Conservation (phyloP, 2,888 invertebrate genomes). For the Limnephilus rhombicus region DNA sequence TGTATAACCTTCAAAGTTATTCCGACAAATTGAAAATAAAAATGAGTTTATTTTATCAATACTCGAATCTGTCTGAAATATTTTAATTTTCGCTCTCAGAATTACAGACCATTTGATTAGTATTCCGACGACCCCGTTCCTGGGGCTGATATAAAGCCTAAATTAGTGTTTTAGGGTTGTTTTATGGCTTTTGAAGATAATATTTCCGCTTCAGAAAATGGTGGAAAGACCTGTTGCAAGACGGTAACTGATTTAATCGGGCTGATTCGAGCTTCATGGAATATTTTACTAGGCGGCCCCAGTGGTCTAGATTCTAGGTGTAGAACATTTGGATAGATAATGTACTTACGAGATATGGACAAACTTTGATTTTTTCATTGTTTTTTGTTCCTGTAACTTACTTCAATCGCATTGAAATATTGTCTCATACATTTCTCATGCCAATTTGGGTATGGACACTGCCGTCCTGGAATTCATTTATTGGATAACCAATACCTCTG, state of each 20-base stretch:
- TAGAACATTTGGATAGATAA: not conserved
- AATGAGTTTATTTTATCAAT: not conserved
- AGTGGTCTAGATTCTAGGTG: not conserved
- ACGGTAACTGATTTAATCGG: not conserved
- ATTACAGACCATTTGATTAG: not conserved
- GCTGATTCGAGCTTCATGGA: not conserved
- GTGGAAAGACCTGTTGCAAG: not conserved
- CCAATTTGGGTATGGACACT: no score
- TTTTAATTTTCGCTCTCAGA: not conserved
- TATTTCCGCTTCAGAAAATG: not conserved
- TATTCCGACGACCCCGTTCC: not conserved
- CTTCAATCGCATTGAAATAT: no score
- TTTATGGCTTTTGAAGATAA: slow-evolving; percentile 27
- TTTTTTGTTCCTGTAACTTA: no score
- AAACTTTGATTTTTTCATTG: no score
- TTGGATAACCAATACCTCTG: no score
- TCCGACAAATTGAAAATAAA: no score
- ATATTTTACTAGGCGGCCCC: not conserved
- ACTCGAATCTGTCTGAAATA: not conserved
- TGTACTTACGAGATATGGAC: no score
- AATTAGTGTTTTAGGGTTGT: slow-evolving; percentile 16
- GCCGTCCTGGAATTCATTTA: no score
- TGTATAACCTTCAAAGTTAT: no score
- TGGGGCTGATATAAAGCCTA: not conserved
- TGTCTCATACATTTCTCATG: no score